Evolutionary conservation across 2,888 invertebrate species (phyloP).

Genomic region (Drosophila limbata): DNA sequence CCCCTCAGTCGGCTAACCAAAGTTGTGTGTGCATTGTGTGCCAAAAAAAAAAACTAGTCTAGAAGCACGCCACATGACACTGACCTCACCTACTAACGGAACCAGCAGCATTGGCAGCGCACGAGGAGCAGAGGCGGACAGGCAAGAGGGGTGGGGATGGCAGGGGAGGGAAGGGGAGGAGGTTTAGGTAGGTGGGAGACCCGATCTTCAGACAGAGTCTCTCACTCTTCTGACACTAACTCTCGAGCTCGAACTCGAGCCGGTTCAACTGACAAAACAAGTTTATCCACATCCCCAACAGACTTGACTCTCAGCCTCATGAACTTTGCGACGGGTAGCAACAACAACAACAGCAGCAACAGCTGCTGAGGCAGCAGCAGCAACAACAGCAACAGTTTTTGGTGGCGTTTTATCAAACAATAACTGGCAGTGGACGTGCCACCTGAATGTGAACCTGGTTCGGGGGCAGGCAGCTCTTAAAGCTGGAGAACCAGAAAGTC

Average conservation of each 20-base stretch:
- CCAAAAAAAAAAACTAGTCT: conserved; percentile 71
- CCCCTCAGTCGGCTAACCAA: conserved; percentile 4
- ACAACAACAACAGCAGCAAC: conserved; percentile 39
- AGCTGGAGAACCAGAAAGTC: conserved; percentile 74
- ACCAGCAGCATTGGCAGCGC: conserved; percentile 49
- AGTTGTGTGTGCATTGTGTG: conserved; percentile 41
- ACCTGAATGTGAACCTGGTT: conserved; percentile 71
- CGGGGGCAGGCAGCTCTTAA: conserved; percentile 41
- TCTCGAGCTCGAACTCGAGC: conserved; percentile 42
- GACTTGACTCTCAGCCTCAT: conserved; percentile 45
- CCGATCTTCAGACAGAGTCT: conserved; percentile 44
- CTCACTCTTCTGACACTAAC: conserved; percentile 28
- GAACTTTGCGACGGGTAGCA: conserved; percentile 58
- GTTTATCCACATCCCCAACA: conserved; percentile 78
- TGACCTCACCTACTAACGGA: conserved; percentile 84
- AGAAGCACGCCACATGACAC: conserved; percentile 79
- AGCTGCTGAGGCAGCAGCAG: neutral
- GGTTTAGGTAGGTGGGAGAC: conserved; percentile 10
- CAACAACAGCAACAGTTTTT: conserved; percentile 48
- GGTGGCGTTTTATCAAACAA: conserved; percentile 62
- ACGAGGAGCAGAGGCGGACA: conserved; percentile 26
- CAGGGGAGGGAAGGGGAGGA: too few relatives aligned
- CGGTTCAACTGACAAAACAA: conserved; percentile 65
- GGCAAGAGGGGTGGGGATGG: neutral
- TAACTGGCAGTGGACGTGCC: conserved; percentile 63